A percentile compares a stretch with the other conserved stretches of the same genome.
Conservation (phyloP, 2,888 invertebrate genomes). For the Habrosyne pyritoides region DNA sequence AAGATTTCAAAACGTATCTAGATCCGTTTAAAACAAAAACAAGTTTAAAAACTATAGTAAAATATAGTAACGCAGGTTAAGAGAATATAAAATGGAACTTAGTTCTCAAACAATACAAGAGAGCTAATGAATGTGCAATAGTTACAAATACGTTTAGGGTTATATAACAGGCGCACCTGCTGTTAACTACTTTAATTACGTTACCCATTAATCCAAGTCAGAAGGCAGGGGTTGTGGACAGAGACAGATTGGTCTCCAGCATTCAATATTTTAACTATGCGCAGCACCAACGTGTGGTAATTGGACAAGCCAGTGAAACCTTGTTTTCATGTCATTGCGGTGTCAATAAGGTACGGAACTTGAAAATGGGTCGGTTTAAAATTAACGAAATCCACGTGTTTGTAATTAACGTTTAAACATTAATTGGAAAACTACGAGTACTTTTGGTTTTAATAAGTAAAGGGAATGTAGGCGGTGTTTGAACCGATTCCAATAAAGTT, state of each 20-base stretch:
- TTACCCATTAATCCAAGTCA: slow-evolving; percentile 67
- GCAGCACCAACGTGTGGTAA: slow-evolving; percentile 11
- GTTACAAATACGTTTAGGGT: slow-evolving; percentile 25
- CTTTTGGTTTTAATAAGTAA: neutral
- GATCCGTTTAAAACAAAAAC: too few relatives aligned
- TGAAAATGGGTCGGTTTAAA: neutral
- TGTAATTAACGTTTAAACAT: neutral
- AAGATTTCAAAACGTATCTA: too few relatives aligned
- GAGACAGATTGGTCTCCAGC: slow-evolving; percentile 60
- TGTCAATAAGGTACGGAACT: neutral
- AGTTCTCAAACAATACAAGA: too few relatives aligned
- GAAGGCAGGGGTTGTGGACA: slow-evolving; percentile 62
- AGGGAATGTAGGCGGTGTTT: too few relatives aligned
- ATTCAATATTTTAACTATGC: slow-evolving; percentile 52
- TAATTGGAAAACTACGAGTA: too few relatives aligned
- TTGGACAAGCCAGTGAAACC: slow-evolving; percentile 3
- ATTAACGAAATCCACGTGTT: neutral
- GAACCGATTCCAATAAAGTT: too few relatives aligned
- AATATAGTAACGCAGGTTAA: too few relatives aligned
- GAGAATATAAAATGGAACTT: too few relatives aligned
- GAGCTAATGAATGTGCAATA: slow-evolving; percentile 5
- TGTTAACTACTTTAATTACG: slow-evolving; percentile 75
- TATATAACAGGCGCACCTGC: slow-evolving; percentile 59
- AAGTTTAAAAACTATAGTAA: too few relatives aligned
- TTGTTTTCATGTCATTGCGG: slow-evolving; percentile 14